Evolutionary conservation across 1,140 invertebrate species (phyloP), one percentile per base, ranked within the genome.

Genomic region (Papilio helenus): DNA sequence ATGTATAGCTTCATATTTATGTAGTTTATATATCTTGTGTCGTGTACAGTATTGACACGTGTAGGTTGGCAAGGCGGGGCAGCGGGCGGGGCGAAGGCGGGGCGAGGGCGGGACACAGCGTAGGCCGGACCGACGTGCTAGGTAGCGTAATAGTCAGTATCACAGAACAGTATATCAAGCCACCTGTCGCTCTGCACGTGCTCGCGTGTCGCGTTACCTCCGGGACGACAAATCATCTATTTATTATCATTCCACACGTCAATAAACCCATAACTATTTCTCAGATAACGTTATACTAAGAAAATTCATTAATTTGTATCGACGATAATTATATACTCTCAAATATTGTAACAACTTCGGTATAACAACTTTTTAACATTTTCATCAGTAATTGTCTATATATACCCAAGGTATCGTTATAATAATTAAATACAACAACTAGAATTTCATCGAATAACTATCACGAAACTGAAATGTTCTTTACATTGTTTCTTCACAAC

Each of bases 321-420:
- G 87, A 88, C 88, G 88, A 86, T 89, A 88, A 89, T 89, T 87
- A 93, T 93, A 94, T 93, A 93, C 93, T 95, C 93, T 95, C 94
- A 95, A 95, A 95, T 94, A 95, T 93, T 94, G 92, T 95, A 95
- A 95, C 94, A 95, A 95, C 92, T 94, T 95, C 90, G 91, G 90
- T 93, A 95, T 95, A 95, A 95, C 93, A 95, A 95, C 94, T 46
- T 88, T n/a, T 94, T 93, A 94, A 94, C 92, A 92, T 93, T 92
- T 82, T 88, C 86, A 86, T 89, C 88, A 91, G 88, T 82, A 83
- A 88, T 90, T 88, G 90, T 90, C 90, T 93, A 92, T 91, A 92
- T 84, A 87, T 93, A 90, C 84, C 86, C 86, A 84, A 85, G 83
- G 86, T 88, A 88, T 85, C 84, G 84, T 85, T 87, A 85, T 76